Evolutionary conservation across 92 coral and sea anemone genomes (phyloP).

Genomic region (Actinostola sp.): DNA sequence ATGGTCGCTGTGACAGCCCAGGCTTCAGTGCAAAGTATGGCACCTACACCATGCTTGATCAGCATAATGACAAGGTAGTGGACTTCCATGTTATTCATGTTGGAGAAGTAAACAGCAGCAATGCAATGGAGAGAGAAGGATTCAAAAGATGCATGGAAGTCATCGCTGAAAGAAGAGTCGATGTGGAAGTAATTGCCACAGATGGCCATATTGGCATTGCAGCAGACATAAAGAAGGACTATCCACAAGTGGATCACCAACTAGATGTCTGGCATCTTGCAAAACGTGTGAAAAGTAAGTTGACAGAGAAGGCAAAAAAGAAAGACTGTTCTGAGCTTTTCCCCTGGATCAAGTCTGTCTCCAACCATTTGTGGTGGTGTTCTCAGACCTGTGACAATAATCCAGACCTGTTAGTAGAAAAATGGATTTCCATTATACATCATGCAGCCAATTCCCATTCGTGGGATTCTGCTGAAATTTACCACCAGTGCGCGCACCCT

Average conservation of each 20-base stretch:
- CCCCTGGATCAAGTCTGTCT: constrained; percentile 51
- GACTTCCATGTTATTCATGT: constrained; percentile 57
- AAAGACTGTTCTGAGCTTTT: constrained; percentile 43
- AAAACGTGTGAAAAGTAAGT: constrained; percentile 20
- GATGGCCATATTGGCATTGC: too few species aligned
- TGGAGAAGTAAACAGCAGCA: constrained; percentile 53
- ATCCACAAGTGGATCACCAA: too few species aligned
- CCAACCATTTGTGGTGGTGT: constrained; percentile 41
- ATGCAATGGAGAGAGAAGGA: too few species aligned
- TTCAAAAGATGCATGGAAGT: too few species aligned
- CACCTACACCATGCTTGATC: too few species aligned
- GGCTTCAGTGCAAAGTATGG: constrained; percentile 65
- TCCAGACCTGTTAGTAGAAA: constrained; percentile 38
- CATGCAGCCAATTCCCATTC: constrained; percentile 41
- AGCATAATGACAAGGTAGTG: constrained; percentile 33
- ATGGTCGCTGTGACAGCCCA: constrained; percentile 71
- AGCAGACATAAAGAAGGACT: too few species aligned
- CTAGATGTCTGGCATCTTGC: constrained; percentile 34
- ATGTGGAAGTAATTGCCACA: too few species aligned
- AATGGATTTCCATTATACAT: constrained; percentile 38
- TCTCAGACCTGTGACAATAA: constrained; percentile 41
- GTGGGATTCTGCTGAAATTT: constrained; percentile 19
- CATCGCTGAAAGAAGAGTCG: constrained; percentile 41
- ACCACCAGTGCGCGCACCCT: constrained; percentile 39
- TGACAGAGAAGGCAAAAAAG: constrained; percentile 17